Evolutionary conservation across 2,888 invertebrate species (phyloP).

Genomic region (Trichacis sp.): DNA sequence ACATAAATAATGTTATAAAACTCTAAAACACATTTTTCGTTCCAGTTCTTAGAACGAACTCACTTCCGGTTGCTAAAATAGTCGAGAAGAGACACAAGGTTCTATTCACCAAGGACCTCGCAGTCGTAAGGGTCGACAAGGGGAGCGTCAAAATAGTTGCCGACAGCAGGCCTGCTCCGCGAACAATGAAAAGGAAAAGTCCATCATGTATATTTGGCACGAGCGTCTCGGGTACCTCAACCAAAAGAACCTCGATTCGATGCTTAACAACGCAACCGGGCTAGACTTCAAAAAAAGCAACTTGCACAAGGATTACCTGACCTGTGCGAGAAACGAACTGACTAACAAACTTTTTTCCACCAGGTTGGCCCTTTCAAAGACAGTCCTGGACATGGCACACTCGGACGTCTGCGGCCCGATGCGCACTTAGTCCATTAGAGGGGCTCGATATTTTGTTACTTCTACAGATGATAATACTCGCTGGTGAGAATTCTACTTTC

Average conservation of each 20-base stretch:
- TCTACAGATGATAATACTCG: constrained; percentile 44
- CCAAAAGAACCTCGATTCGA: constrained; percentile 10
- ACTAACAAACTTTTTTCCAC: constrained; percentile 7
- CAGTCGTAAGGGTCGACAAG: constrained; percentile 10
- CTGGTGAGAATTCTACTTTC: constrained; percentile 39
- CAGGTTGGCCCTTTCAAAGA: not conserved
- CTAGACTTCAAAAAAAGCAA: not conserved
- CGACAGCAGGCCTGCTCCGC: not conserved
- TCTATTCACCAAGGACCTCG: constrained; percentile 22
- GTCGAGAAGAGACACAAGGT: constrained; percentile 28
- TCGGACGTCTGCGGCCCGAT: constrained; percentile 35
- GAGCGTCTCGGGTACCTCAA: constrained; percentile 35
- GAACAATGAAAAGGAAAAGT: not conserved
- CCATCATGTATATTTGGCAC: constrained; percentile 23
- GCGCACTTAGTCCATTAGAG: constrained; percentile 26
- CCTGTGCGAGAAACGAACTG: constrained; percentile 8
- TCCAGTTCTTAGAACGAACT: constrained; percentile 39
- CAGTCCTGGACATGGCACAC: constrained; percentile 16
- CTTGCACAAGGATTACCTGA: not conserved
- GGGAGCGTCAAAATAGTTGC: constrained; percentile 17
- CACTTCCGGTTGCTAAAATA: constrained; percentile 42
- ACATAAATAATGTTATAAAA: constrained; percentile 5
- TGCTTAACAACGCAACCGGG: constrained; percentile 9
- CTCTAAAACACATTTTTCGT: constrained; percentile 34
- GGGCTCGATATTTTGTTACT: constrained; percentile 26